Conservation (phyloP, 2,888 invertebrate species). For the Stomorhina lunata region DNA sequence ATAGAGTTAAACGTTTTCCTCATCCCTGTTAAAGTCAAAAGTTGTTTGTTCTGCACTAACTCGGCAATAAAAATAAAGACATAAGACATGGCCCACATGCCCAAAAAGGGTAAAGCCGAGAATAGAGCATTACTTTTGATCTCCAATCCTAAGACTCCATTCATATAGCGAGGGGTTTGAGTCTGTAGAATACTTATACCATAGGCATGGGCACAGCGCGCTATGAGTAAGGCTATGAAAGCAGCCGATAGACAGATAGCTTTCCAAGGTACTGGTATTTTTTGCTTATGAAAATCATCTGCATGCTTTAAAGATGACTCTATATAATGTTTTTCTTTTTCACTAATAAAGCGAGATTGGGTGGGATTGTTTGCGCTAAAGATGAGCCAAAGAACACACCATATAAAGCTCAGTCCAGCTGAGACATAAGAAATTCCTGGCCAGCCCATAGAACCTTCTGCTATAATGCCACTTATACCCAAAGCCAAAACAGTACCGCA, state of each 20-base stretch:
- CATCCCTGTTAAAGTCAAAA: constrained; percentile 75
- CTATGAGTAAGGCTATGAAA: constrained; percentile 82
- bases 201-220: constrained; percentile 85
- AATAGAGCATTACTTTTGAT: constrained; percentile 81
- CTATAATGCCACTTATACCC: constrained; percentile 83
- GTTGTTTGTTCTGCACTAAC: constrained; percentile 77
- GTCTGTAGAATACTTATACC: constrained; percentile 86
- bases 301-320: constrained; percentile 79
- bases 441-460: constrained; percentile 83
- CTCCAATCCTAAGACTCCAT: constrained; percentile 82
- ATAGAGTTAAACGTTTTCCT: constrained; percentile 74
- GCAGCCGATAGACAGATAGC: constrained; percentile 84
- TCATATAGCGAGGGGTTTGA: constrained; percentile 84
- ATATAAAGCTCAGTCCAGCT: constrained; percentile 81
- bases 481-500: constrained; percentile 86
- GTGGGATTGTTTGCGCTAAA: constrained; percentile 83
- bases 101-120: constrained; percentile 81
- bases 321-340: constrained; percentile 82
- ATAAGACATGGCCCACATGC: constrained; percentile 79
- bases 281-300: constrained; percentile 68
- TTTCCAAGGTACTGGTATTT: constrained; percentile 83
- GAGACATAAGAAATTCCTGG: constrained; percentile 84
- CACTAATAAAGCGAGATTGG: constrained; percentile 81
- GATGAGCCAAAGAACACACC: constrained; percentile 81
- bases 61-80: constrained; percentile 80